Evolutionary conservation across 2,113 vertebrate genomes (phyloP).

Genomic region (Centropus unirufus): DNA sequence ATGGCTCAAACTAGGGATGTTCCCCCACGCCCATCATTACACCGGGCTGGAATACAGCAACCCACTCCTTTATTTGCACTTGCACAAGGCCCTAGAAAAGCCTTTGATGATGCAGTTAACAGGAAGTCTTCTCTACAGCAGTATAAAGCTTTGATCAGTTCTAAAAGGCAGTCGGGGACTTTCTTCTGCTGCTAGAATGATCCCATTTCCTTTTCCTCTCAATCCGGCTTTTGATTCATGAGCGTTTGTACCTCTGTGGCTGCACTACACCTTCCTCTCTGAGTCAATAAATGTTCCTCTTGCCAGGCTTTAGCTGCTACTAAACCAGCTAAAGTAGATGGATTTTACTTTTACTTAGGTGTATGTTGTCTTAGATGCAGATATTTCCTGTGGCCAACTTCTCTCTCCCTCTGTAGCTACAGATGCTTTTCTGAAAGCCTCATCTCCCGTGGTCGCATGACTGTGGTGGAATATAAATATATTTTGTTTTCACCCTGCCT

Average conservation of each 20-base stretch:
- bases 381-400: not conserved
- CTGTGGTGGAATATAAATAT: not conserved
- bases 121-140: not conserved
- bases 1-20: not conserved
- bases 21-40: not conserved
- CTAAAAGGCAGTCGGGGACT: not conserved
- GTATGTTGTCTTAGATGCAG: not conserved
- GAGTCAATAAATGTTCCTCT: not conserved
- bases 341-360: not conserved
- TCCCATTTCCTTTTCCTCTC: not conserved
- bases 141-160: not conserved
- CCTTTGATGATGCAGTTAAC: not conserved
- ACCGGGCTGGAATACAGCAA: not conserved
- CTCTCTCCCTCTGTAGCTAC: not conserved
- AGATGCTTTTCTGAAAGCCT: not conserved
- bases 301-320: not conserved
- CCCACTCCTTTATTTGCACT: not conserved
- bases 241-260: not conserved
- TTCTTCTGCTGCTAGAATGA: not conserved
- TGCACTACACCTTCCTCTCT: not conserved
- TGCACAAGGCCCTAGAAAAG: not conserved
- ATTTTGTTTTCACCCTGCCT: not conserved
- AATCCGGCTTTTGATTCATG: not conserved
- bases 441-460: rapidly evolving
- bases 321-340: not conserved